phyloP scores from a whole-genome alignment of 1,140 invertebrate species.

The Teleopsis dalmanni region DNA sequence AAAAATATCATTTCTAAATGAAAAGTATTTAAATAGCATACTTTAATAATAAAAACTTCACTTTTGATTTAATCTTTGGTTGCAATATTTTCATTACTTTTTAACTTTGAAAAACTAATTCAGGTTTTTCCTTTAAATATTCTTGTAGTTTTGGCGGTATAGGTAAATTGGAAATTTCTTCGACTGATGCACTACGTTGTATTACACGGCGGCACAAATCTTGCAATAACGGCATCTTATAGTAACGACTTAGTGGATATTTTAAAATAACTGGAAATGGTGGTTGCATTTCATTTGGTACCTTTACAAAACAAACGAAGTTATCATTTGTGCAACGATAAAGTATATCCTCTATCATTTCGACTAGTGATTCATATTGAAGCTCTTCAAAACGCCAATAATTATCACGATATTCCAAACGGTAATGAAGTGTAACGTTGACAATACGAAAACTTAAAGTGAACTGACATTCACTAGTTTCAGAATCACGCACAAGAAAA shows the following conservation, averaged over 20 bases:
- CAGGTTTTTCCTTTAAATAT: conserved; percentile 57
- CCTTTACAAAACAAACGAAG: conserved; percentile 63
- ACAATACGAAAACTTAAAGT: conserved; percentile 67
- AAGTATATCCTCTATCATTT: conserved; percentile 64
- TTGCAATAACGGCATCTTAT: conserved; percentile 63
- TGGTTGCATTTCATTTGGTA: conserved; percentile 56
- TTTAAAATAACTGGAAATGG: conserved; percentile 66
- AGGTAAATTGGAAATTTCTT: conserved; percentile 65
- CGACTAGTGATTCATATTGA: conserved; percentile 59
- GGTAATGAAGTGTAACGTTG: conserved; percentile 60
- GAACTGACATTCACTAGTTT: conserved; percentile 54
- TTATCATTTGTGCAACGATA: conserved; percentile 59
- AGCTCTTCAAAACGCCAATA: conserved; percentile 54
- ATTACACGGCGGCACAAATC: conserved; percentile 73
- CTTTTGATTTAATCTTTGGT: no score
- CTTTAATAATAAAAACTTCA: no score
- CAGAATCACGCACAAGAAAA: conserved; percentile 68
- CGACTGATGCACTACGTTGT: conserved; percentile 59
- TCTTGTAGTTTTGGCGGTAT: conserved; percentile 60
- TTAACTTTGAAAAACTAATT: conserved; percentile 42
- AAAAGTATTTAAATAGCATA: no score
- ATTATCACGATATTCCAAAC: conserved; percentile 34
- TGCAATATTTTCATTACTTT: no score
- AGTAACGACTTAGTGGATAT: conserved; percentile 69
- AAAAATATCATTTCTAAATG: no score